Percentiles rank a stretch among this genome's conserved stretches.
Evolutionary conservation across 2,113 vertebrate species (phyloP).

Genomic region (Dendropsophus ebraccatus): DNA sequence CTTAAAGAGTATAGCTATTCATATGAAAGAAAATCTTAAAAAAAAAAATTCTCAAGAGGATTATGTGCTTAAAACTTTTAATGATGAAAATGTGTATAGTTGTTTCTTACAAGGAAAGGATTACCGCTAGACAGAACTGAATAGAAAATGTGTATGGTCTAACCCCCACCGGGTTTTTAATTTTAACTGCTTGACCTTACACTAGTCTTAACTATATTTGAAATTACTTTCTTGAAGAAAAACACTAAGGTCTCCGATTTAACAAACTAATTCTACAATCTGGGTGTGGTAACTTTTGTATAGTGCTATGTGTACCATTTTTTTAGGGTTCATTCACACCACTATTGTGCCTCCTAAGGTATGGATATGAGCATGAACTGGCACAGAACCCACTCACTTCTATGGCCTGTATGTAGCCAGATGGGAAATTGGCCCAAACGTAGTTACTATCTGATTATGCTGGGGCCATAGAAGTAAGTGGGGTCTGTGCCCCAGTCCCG

Average conservation of each 20-base stretch:
- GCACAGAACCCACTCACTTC: too few species aligned
- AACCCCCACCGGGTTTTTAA: neutral
- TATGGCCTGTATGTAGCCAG: too few species aligned
- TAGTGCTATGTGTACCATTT: neutral
- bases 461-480: too few species aligned
- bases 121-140: neutral
- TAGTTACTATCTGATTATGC: too few species aligned
- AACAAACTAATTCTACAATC: neutral
- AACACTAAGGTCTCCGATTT: neutral
- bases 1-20: neutral
- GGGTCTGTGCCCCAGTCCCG: too few species aligned
- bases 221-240: neutral
- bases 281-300: neutral
- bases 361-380: too few species aligned
- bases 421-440: too few species aligned
- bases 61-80: neutral
- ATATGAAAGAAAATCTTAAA: neutral
- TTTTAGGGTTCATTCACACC: too few species aligned
- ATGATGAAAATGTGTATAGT: neutral
- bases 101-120: neutral
- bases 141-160: neutral
- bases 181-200: conserved; percentile 4
- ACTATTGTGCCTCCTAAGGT: too few species aligned
- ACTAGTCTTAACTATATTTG: neutral
- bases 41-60: neutral